Evolutionary conservation across 2,113 vertebrate species (phyloP), one percentile per base, ranked within the genome.

Genomic region (Empidonax traillii): DNA sequence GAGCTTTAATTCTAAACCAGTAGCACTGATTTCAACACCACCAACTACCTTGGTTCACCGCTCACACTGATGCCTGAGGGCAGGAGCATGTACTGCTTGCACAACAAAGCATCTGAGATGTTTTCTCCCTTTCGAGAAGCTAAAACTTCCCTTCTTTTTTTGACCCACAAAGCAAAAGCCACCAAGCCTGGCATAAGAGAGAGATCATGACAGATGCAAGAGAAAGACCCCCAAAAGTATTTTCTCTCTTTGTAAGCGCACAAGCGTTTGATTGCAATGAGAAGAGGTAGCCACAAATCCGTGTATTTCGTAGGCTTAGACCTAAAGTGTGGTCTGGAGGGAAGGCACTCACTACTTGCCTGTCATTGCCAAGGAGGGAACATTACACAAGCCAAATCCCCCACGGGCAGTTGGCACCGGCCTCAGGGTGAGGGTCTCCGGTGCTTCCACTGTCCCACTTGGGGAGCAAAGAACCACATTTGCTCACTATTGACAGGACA

Each of bases 381-480:
- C 14, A 4, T 7, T 9, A 19, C 16, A 8, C 0, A 14, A 52
- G 33, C 39, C 22, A 58, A n/a, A 58, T 14, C n/a, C 41, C 58
- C 28, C n/a, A 7, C 0, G 9, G 24, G 23, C 79, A 47, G 65
- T 3, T 69, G 75, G 24, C 11, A 41, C 14, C 13, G 44, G 21
- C n/a, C 39, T 20, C 49, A 24, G 5, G 43, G 5, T 12, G 28
- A 82, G 56, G 28, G 23, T 9, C 55, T 85, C 62, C 39, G 44
- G 63, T 12, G 28, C 46, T 69, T 53, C 71, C 75, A n/a, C 20
- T 11, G 68, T 8, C 41, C 55, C 56, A 12, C 24, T 53, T 46
- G 33, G 61, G 46, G 33, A 68, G 28, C 24, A 51, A 21, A 35
- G 27, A 28, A 4, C 10, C 1, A 0, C 0, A 0, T 43, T 33